phyloP scores from a whole-genome alignment of 2,888 invertebrate species.

The Rhaphigaster nebulosa region DNA sequence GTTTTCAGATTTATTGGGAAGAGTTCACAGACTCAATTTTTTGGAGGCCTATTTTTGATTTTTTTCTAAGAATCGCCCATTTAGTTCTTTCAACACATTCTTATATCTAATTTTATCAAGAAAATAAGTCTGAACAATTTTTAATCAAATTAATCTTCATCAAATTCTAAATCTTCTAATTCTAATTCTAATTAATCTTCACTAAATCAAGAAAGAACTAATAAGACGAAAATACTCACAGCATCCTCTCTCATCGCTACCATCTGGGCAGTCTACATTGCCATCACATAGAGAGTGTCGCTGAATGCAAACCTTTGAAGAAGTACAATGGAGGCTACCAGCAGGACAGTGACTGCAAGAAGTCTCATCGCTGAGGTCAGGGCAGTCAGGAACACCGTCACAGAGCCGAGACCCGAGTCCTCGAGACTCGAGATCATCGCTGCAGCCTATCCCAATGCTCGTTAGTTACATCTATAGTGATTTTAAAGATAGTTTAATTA shows the following conservation, averaged over 20 bases:
- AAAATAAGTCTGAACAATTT: too few species aligned
- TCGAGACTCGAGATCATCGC: constrained; percentile 79
- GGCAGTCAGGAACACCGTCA: constrained; percentile 89
- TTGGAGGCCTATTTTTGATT: too few species aligned
- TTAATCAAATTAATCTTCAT: too few species aligned
- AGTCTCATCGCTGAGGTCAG: constrained; percentile 85
- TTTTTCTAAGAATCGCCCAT: too few species aligned
- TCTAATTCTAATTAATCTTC: too few species aligned
- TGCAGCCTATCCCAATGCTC: constrained; percentile 74
- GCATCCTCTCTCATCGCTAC: constrained; percentile 88
- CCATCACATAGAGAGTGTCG: constrained; percentile 83
- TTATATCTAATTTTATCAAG: too few species aligned
- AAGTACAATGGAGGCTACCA: constrained; percentile 80
- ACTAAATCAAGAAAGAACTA: too few species aligned
- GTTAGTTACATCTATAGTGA: not conserved
- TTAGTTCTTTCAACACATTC: too few species aligned
- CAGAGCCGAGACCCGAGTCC: constrained; percentile 85
- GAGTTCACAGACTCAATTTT: too few species aligned
- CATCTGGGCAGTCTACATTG: constrained; percentile 86
- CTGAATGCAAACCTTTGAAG: constrained; percentile 79
- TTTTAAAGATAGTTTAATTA: constrained; percentile 46
- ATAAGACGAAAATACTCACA: constrained; percentile 74
- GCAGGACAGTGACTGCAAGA: constrained; percentile 83
- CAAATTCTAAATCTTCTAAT: too few species aligned
- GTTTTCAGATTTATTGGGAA: too few species aligned